Percentiles rank a stretch among this genome's conserved stretches.
Evolutionary conservation across 2,888 invertebrate species (phyloP).

Genomic region (Alsophila aescularia): DNA sequence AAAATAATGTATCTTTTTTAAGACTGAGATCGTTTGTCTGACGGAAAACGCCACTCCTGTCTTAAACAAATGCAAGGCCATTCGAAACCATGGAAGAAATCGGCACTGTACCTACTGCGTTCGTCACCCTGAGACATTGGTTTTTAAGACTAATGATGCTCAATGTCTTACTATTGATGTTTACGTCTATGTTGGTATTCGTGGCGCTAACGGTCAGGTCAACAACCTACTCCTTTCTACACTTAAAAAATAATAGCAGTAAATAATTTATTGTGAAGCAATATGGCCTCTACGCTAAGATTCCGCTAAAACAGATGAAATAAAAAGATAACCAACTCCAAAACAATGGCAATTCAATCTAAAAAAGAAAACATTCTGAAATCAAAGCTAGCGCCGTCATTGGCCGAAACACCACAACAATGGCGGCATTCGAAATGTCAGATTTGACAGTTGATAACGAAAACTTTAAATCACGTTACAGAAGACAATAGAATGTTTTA

Average conservation of each 20-base stretch:
- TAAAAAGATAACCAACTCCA: conserved; percentile 35
- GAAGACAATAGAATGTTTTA: conserved; percentile 44
- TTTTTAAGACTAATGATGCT: no score
- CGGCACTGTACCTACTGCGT: no score
- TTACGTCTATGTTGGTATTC: background rate
- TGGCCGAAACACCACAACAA: conserved; percentile 62
- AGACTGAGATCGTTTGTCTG: no score
- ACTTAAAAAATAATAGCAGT: background rate
- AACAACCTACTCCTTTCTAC: background rate
- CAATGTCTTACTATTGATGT: no score
- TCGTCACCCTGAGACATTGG: no score
- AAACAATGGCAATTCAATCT: conserved; percentile 60
- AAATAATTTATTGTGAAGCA: background rate
- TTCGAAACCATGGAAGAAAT: no score
- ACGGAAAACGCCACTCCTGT: no score
- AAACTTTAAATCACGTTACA: conserved; percentile 37
- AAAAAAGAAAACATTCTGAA: conserved; percentile 68
- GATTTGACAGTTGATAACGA: conserved; percentile 73
- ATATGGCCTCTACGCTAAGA: background rate
- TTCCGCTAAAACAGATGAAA: conserved; percentile 7
- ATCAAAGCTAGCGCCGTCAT: conserved; percentile 67
- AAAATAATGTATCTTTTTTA: no score
- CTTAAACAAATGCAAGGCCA: no score
- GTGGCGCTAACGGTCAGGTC: background rate
- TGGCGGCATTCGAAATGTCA: conserved; percentile 68